Conservation (phyloP, 2,888 invertebrate species). For the Steinernema hermaphroditum region DNA sequence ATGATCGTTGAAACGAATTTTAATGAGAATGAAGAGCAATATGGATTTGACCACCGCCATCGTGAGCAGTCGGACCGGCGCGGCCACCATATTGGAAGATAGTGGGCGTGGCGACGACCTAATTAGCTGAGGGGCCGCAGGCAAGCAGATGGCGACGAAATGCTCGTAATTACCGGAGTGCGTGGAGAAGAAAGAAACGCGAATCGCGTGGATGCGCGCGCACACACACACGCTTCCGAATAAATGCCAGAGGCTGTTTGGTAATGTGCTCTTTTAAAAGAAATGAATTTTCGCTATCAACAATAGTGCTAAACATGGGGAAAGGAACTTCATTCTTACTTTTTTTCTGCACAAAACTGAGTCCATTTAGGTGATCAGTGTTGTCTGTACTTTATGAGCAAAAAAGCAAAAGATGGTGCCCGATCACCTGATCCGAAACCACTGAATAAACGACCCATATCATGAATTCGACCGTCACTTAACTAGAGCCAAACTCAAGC, state of each 20-base stretch:
- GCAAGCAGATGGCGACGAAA: conserved; percentile 31
- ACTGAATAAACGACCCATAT: too few relatives aligned
- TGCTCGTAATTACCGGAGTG: conserved; percentile 31
- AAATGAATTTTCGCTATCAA: conserved; percentile 13
- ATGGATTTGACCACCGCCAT: conserved; percentile 20
- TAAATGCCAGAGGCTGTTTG: conserved; percentile 28
- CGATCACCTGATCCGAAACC: too few relatives aligned
- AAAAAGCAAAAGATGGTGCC: too few relatives aligned
- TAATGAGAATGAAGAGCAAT: conserved; percentile 29
- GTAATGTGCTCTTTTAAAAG: conserved; percentile 15
- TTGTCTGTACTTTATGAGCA: too few relatives aligned
- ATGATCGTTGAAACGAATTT: conserved; percentile 28
- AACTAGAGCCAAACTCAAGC: too few relatives aligned
- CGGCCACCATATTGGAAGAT: conserved; percentile 27
- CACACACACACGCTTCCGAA: not conserved
- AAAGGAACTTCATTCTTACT: too few relatives aligned
- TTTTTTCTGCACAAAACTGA: too few relatives aligned
- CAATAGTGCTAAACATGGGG: not conserved
- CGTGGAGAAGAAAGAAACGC: conserved; percentile 18
- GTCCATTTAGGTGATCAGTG: too few relatives aligned
- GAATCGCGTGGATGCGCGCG: conserved; percentile 5
- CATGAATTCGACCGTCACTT: too few relatives aligned
- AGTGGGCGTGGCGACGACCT: conserved; percentile 24
- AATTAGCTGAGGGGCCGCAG: conserved; percentile 30
- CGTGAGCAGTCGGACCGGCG: not conserved